Percentiles rank a stretch among this genome's conserved stretches.
These are phyloP conservation scores for Corythoichthys haematopterus DNA, from an alignment of 2,113 vertebrate species.

Conservation along the genomic window DNA sequence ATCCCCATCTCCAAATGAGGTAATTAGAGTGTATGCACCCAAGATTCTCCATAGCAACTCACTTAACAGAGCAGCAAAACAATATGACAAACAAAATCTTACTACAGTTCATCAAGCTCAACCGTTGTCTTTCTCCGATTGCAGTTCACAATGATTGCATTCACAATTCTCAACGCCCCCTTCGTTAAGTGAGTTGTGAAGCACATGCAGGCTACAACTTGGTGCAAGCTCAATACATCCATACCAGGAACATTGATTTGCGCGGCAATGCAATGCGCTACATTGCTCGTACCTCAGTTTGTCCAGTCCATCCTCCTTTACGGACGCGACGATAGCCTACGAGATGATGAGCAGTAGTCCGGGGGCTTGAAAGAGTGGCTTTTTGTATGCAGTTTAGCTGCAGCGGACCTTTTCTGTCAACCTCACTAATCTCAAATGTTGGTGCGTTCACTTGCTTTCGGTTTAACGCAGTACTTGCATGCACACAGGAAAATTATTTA, in stretches of 20 bases:
- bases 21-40: constrained; percentile 25
- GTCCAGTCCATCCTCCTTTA: constrained; percentile 28
- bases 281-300: constrained; percentile 39
- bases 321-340: constrained; percentile 15
- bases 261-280: neutral
- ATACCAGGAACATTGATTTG: constrained; percentile 6
- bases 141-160: neutral
- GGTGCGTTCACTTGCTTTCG: constrained; percentile 1
- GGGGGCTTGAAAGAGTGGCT: constrained; percentile 13
- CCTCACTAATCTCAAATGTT: constrained; percentile 1
- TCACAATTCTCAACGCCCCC: neutral
- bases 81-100: constrained; percentile 24
- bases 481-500: neutral
- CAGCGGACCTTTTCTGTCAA: constrained; percentile 35
- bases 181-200: constrained; percentile 25
- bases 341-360: constrained; percentile 41
- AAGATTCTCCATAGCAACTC: constrained; percentile 56
- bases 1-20: constrained; percentile 44
- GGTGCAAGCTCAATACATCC: constrained; percentile 12
- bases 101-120: too few relatives aligned
- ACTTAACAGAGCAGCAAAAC: constrained; percentile 42
- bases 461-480: neutral
- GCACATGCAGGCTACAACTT: constrained; percentile 38
- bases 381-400: constrained; percentile 36
- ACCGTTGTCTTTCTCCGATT: neutral